Base-by-base conservation (phyloP, 2,113 vertebrate genomes). In the Lampris incognitus region DNA sequence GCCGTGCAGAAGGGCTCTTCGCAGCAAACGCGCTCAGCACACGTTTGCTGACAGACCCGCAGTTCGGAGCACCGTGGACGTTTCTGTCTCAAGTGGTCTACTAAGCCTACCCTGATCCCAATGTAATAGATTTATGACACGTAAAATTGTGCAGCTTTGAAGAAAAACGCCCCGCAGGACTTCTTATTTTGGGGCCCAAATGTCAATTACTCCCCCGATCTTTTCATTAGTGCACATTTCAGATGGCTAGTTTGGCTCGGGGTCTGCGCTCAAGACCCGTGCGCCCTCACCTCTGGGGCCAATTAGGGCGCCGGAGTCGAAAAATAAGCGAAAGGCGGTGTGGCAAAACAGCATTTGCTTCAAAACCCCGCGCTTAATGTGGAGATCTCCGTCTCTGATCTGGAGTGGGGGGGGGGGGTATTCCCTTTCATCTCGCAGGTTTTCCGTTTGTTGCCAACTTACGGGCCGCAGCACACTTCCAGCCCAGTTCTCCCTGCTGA, bases 271-370 rank as follows among this genome's bases (percentile, higher is more conserved):
- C 55, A 71, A 68, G 78, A 54, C 76, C 82, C 77, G 62, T 76
- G 80, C 73, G 64, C 79, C 72, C 75, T 74, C 88, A 87, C 90
- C 87, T 84, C 82, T 72, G 90, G 86, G 90, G 88, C 90, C 89
- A 92, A 92, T 92, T 92, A 92, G 82, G 56, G 66, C 40, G 49
- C 70, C 37, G 65, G 74, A 87, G 87, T 80, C 37, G 86, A 86
- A 84, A 24, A 79, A 81, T 83, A 87, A 90, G 88, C 79, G 86
- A 85, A 87, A 83, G 8, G 42, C n/a, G 52, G 64, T 68, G 64
- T 68, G 81, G 85, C 84, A 89, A 92, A 87, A 89, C 86, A 88
- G 87, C 83, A 67, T 88, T 92, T 90, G 85, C 85, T 92, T 88
- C 85, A 89, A 87, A 88, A 78, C 74, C 87, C 76, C 54, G 44